phyloP scores from a whole-genome alignment of 2,888 invertebrate species.

The Ectemnius lituratus region DNA sequence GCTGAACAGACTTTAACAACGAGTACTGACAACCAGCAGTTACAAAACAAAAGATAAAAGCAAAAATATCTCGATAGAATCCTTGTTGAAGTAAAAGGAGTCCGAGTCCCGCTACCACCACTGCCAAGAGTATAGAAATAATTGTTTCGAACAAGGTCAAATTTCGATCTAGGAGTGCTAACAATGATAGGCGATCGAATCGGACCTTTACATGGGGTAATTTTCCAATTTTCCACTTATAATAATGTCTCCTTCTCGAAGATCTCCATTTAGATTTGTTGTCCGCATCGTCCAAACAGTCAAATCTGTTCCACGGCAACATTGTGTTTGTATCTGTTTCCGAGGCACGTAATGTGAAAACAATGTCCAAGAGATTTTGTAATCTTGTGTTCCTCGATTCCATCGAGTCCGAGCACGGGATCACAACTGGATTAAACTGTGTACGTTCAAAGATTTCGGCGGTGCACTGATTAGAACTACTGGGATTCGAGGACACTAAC shows the following conservation, averaged over 20 bases:
- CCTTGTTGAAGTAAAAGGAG: conserved; percentile 89
- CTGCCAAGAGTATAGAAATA: conserved; percentile 89
- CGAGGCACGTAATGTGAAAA: not conserved
- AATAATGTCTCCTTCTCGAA: conserved; percentile 81
- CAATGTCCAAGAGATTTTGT: not conserved
- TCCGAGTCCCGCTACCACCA: conserved; percentile 91
- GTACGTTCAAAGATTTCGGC: conserved; percentile 74
- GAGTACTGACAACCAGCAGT: conserved; percentile 99
- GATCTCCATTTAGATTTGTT: conserved; percentile 75
- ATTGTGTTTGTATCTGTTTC: conserved; percentile 79
- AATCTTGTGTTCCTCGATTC: not conserved
- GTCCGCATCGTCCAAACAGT: conserved; percentile 80
- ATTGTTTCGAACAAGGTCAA: conserved; percentile 89
- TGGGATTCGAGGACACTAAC: conserved; percentile 71
- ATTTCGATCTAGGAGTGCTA: conserved; percentile 96
- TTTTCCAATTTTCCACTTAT: conserved; percentile 84
- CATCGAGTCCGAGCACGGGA: conserved; percentile 64
- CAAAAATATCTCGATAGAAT: conserved; percentile 94
- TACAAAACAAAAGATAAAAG: conserved; percentile 97
- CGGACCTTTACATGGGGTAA: conserved; percentile 86
- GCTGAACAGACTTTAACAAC: conserved; percentile 97
- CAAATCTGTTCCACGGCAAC: conserved; percentile 80
- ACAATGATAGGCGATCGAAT: conserved; percentile 94
- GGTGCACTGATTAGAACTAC: conserved; percentile 79
- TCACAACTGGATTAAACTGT: conserved; percentile 66